Percentiles rank a stretch among this genome's conserved stretches.
Evolutionary conservation across 2,797 vertebrate species (phyloP).

Genomic region (Graptemys geographica): DNA sequence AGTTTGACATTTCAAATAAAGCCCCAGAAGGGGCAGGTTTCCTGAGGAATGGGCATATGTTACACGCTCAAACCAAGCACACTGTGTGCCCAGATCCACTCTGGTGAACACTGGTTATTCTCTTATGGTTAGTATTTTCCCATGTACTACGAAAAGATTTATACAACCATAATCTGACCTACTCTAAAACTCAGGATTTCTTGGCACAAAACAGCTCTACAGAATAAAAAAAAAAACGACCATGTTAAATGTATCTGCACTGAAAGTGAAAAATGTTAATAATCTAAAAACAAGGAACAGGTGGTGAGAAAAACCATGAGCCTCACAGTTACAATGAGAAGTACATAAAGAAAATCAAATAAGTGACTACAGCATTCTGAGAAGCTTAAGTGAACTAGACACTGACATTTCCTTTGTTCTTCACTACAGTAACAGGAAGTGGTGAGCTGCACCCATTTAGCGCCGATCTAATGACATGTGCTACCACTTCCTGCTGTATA

Average conservation of each 20-base stretch:
- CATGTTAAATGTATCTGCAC: neutral
- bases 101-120: neutral
- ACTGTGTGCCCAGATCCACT: neutral
- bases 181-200: neutral
- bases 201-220: neutral
- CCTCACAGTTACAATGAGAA: neutral
- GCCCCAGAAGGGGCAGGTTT: neutral
- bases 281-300: neutral
- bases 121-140: neutral
- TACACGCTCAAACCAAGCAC: neutral
- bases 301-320: neutral
- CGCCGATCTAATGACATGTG: slow-evolving; percentile 33
- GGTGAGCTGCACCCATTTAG: slow-evolving; percentile 43
- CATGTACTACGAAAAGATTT: neutral
- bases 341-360: neutral
- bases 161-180: neutral
- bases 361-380: neutral
- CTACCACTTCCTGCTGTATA: slow-evolving; percentile 65
- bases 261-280: neutral
- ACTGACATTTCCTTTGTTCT: slow-evolving; percentile 56
- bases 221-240: neutral
- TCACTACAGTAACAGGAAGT: slow-evolving; percentile 68
- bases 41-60: neutral
- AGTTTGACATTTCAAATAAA: neutral
- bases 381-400: slow-evolving; percentile 18